These are phyloP conservation scores for Melanogrammus aeglefinus DNA, from an alignment of 2,797 vertebrate genomes.

Conservation along the genomic window DNA sequence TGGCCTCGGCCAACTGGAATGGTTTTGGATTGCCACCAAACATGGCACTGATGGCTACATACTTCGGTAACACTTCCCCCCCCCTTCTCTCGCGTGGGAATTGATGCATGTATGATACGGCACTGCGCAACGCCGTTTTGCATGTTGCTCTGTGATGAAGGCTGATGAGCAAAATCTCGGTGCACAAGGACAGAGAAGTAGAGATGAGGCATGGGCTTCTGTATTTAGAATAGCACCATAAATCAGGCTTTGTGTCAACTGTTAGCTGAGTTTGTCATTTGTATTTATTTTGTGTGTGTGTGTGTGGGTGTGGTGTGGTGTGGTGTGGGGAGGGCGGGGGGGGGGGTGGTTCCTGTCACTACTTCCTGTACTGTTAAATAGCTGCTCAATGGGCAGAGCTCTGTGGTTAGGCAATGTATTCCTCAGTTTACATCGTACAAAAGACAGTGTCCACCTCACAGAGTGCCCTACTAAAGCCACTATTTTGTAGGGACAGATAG, in stretches of 20 bases:
- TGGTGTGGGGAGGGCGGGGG: constrained; percentile 27
- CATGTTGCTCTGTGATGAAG: constrained; percentile 12
- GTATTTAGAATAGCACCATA: constrained; percentile 25
- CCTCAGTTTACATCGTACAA: neutral
- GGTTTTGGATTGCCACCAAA: constrained; percentile 39
- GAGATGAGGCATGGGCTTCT: constrained; percentile 21
- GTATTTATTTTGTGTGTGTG: constrained; percentile 1
- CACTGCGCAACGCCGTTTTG: neutral
- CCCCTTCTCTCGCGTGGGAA: neutral
- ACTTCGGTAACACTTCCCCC: constrained; percentile 10
- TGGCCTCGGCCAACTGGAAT: constrained; percentile 35
- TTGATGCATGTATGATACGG: constrained; percentile 22
- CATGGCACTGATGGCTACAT: constrained; percentile 24
- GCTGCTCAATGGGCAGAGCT: neutral
- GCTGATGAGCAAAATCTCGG: neutral
- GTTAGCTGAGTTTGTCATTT: constrained; percentile 31
- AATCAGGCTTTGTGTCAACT: constrained; percentile 41
- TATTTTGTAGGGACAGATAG: neutral
- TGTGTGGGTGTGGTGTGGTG: constrained; percentile 9
- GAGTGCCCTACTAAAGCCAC: neutral
- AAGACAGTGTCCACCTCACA: neutral
- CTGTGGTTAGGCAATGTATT: neutral
- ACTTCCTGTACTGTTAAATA: constrained; percentile 4
- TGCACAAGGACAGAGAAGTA: constrained; percentile 24
- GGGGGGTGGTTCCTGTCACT: constrained; percentile 18